Evolutionary conservation across 2,797 vertebrate species (phyloP).

Genomic region (Gorsachius magnificus): DNA sequence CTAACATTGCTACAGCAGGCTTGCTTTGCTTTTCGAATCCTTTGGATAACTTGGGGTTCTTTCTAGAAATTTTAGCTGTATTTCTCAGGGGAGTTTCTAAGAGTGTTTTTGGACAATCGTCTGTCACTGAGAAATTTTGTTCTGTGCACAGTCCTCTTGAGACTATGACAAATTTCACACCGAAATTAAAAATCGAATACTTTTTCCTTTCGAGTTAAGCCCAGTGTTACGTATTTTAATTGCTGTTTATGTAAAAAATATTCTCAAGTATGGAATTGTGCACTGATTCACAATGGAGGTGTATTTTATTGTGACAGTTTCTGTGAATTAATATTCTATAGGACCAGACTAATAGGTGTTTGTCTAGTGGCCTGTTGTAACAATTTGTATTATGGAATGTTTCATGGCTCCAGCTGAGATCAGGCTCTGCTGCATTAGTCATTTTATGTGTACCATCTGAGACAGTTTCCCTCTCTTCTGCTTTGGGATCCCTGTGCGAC

Average conservation of each 20-base stretch:
- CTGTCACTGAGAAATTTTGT: not conserved
- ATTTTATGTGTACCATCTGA: not conserved
- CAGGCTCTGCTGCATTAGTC: not conserved
- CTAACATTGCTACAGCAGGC: not conserved
- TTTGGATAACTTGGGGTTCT: conserved; percentile 4
- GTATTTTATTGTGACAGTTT: not conserved
- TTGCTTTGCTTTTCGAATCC: conserved; percentile 36
- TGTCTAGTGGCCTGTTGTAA: not conserved
- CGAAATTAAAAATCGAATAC: not conserved
- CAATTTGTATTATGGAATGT: not conserved
- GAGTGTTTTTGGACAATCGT: not conserved
- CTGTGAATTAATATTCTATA: not conserved
- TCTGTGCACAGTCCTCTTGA: not conserved
- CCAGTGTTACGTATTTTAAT: conserved; percentile 10
- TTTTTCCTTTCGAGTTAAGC: not conserved
- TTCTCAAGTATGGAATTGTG: not conserved
- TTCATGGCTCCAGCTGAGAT: not conserved
- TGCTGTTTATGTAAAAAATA: not conserved
- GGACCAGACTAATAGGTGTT: not conserved
- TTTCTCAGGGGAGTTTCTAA: not conserved
- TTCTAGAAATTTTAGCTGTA: conserved; percentile 25
- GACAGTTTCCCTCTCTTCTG: not conserved
- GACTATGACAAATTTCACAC: not conserved
- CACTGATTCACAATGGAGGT: not conserved
- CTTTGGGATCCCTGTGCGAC: not conserved